Conservation (phyloP, 2,113 vertebrate genomes). For the Sturnus vulgaris region DNA sequence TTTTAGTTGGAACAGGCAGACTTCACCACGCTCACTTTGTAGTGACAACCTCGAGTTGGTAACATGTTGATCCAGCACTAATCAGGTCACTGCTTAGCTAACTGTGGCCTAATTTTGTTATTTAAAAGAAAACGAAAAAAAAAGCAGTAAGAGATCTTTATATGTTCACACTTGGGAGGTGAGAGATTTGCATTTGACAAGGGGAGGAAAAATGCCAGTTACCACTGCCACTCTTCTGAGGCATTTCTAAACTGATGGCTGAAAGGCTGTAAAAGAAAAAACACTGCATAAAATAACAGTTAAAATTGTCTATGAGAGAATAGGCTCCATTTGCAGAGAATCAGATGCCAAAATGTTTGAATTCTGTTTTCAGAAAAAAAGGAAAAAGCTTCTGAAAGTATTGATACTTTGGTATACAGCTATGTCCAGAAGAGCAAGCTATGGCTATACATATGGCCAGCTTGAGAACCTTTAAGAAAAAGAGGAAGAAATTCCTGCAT, state of each 20-base stretch:
- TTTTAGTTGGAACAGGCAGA: slow-evolving; percentile 51
- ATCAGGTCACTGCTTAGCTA: slow-evolving; percentile 60
- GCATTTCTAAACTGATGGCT: not conserved
- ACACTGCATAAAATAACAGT: not conserved
- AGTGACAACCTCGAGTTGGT: slow-evolving; percentile 59
- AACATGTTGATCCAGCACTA: slow-evolving; percentile 62
- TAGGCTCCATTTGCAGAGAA: not conserved
- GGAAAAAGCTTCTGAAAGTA: not conserved
- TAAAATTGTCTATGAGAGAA: not conserved
- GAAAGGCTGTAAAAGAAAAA: not conserved
- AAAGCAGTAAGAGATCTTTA: not conserved
- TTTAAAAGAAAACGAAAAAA: not conserved
- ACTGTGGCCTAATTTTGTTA: slow-evolving; percentile 38
- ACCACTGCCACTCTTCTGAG: not conserved
- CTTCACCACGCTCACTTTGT: slow-evolving; percentile 39
- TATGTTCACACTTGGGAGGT: not conserved
- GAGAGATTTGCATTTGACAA: slow-evolving; percentile 42
- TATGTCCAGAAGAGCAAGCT: not conserved
- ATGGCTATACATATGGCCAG: not conserved
- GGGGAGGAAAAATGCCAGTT: not conserved
- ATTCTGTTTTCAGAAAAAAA: not conserved
- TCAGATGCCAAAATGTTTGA: not conserved
- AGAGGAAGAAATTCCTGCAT: not conserved
- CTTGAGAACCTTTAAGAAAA: not conserved
- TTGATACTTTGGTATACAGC: not conserved